Base-by-base conservation (phyloP, 1,140 invertebrate genomes). In the Bemisia tabaci region DNA sequence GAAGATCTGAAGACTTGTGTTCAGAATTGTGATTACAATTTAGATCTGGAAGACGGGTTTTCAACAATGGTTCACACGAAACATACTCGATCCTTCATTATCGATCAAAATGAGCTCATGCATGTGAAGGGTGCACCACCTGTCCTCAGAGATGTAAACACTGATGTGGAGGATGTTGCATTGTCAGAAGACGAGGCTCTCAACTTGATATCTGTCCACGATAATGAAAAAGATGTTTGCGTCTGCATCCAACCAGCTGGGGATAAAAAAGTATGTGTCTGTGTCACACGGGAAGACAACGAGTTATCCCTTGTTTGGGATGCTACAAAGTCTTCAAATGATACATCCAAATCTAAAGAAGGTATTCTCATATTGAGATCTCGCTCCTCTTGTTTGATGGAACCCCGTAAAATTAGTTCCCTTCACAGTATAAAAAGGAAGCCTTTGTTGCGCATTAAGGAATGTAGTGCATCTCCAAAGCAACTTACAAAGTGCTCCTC, bases 121-220 rank as follows among this genome's bases (percentile, higher is more conserved):
- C 79, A 82, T 70, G 71, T 82, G 9, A 82, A 82, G 72, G 77
- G 77, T 64, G 70, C 70, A 64, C 72, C 74, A 64, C 73, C 74
- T 23, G 72, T 5, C 70, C 69, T 67, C 68, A 64, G 77, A 68
- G 74, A 80, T 66, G 71, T 70, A 17, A 67, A 73, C 59, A 82
- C 81, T 24, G 82, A 83, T 70, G 70, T 80, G 61, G 82, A 83
- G 70, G 81, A 82, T 70, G 70, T 82, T 26, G 77, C 69, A 9
- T 48, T 48, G 17, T 48, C 33, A 9, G 33, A 48, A 48, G 33
- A 48, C 33, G 33, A 48, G 33, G 33, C 17, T 5, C 33, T 48
- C 5, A 48, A 48, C 17, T 48, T 48, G 17, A 5, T 48, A 9
- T 48, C 33, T 5, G 33, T 48, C 17, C 22, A 68, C 60, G 72